A percentile compares a stretch with the other conserved stretches of the same genome.
phyloP scores from a whole-genome alignment of 2,888 invertebrate species.

The Coremacera marginata region DNA sequence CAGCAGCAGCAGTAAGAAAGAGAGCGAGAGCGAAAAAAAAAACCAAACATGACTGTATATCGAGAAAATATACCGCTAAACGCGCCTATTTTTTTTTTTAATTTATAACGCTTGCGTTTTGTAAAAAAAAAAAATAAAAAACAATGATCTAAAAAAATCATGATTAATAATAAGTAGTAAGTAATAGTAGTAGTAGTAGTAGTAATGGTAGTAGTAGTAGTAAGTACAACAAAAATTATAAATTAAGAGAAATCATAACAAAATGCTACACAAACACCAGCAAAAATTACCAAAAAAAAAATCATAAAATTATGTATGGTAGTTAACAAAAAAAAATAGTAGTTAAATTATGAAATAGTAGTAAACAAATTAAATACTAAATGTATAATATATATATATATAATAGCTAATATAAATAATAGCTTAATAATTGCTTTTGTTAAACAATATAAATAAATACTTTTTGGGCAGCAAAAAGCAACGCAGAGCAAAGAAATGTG shows the following conservation, averaged over 20 bases:
- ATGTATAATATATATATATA: conserved; percentile 18
- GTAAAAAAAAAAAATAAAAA: conserved; percentile 11
- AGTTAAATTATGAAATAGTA: conserved; percentile 24
- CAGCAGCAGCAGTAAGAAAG: conserved; percentile 14
- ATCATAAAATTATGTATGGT: conserved; percentile 13
- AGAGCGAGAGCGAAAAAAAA: neutral
- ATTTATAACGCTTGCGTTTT: conserved; percentile 1
- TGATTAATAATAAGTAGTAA: conserved; percentile 11
- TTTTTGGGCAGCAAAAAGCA: neutral
- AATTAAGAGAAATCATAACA: conserved; percentile 53
- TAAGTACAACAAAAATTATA: conserved; percentile 30
- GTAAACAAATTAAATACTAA: conserved; percentile 27
- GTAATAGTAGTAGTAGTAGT: neutral
- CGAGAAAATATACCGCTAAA: neutral
- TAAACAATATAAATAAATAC: conserved; percentile 3
- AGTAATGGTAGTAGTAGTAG: conserved; percentile 8
- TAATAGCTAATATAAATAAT: conserved; percentile 64
- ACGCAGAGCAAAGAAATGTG: neutral
- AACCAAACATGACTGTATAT: conserved; percentile 1
- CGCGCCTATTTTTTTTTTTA: neutral
- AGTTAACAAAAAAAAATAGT: conserved; percentile 40
- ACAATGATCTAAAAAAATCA: neutral
- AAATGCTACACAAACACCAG: conserved; percentile 65
- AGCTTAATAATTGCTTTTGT: conserved; percentile 39
- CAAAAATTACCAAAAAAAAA: conserved; percentile 47